Percentiles rank a stretch among this genome's conserved stretches.
Evolutionary conservation across 2,113 vertebrate genomes (phyloP).

Genomic region (Crocuta crocuta): DNA sequence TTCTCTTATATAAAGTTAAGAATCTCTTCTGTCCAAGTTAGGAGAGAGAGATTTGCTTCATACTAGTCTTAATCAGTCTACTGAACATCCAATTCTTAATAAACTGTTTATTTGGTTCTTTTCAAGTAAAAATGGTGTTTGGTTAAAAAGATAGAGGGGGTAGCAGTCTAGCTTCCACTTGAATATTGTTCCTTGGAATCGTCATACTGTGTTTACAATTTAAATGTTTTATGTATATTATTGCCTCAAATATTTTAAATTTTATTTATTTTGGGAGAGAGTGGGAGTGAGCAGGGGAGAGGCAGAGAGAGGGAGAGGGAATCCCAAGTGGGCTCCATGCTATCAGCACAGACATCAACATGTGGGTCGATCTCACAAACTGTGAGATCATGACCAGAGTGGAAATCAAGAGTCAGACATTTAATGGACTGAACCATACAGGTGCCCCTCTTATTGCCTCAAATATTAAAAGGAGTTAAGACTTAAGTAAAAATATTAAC

Average conservation of each 20-base stretch:
- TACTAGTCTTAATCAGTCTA: neutral
- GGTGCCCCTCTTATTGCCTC: neutral
- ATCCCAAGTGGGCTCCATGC: neutral
- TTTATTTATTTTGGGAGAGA: neutral
- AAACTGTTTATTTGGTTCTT: neutral
- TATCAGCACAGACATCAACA: neutral
- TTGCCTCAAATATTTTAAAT: neutral
- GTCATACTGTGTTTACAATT: neutral
- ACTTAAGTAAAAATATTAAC: neutral
- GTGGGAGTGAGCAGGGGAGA: neutral
- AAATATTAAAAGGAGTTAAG: neutral
- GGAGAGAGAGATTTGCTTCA: neutral
- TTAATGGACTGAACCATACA: neutral
- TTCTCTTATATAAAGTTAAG: neutral
- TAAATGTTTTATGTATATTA: neutral
- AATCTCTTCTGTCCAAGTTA: neutral
- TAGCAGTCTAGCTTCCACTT: neutral
- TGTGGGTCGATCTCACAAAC: no score
- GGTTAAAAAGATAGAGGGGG: neutral
- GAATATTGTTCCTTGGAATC: neutral
- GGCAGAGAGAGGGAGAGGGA: neutral
- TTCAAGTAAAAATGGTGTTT: neutral
- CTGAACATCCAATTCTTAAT: neutral
- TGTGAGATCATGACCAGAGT: no score
- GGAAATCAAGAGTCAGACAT: no score